Evolutionary conservation across 2,797 vertebrate genomes (phyloP).

Genomic region (Pipistrellus nathusii): DNA sequence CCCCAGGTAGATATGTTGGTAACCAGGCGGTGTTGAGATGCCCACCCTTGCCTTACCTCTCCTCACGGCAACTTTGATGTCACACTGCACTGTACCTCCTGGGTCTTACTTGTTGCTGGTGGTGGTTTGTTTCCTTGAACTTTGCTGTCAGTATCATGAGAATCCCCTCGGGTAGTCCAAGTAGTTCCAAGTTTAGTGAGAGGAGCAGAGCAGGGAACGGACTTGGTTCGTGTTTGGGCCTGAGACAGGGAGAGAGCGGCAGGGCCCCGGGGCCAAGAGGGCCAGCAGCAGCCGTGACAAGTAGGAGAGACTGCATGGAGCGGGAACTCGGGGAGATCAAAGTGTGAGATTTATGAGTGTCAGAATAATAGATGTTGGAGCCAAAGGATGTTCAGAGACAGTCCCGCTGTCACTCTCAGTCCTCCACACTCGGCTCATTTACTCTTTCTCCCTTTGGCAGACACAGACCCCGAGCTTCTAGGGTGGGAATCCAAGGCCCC

Average conservation of each 20-base stretch:
- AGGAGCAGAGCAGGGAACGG: not conserved
- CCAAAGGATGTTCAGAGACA: not conserved
- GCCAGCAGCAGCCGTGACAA: not conserved
- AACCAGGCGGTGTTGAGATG: too few relatives aligned
- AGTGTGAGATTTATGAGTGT: not conserved
- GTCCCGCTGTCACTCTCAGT: not conserved
- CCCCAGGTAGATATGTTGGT: not conserved
- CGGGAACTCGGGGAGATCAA: not conserved
- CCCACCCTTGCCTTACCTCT: rapidly evolving
- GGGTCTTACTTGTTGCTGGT: not conserved
- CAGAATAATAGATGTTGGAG: not conserved
- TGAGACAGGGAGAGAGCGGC: not conserved
- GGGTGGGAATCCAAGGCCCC: not conserved
- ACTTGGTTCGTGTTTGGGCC: constrained; percentile 19
- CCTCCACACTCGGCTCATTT: rapidly evolving
- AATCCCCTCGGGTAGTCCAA: not conserved
- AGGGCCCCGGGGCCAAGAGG: not conserved
- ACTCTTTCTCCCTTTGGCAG: not conserved
- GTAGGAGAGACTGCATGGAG: not conserved
- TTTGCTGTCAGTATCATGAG: not conserved
- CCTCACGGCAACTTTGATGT: not conserved
- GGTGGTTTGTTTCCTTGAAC: not conserved
- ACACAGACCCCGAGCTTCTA: not conserved
- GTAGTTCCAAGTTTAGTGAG: not conserved
- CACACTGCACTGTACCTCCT: rapidly evolving